A percentile compares a stretch with the other conserved stretches of the same genome.
phyloP scores from a whole-genome alignment of 2,113 vertebrate species.

The Porphyrio hochstetteri region DNA sequence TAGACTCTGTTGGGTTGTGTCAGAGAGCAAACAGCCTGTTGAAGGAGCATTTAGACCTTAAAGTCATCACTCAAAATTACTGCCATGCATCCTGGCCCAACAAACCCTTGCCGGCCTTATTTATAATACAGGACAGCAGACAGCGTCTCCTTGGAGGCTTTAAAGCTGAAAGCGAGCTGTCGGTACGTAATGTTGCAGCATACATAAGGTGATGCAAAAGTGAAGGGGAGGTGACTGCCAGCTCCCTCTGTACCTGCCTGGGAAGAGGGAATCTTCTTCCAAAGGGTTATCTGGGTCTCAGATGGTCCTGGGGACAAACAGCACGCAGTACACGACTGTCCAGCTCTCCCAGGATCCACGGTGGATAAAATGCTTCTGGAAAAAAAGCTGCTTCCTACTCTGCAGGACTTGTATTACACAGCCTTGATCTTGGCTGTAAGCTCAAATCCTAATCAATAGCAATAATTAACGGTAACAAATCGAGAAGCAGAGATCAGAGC shows the following conservation, averaged over 20 bases:
- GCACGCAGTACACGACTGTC: fast-evolving
- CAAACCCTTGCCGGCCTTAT: neutral
- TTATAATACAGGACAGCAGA: neutral
- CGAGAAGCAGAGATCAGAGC: neutral
- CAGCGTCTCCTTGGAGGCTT: neutral
- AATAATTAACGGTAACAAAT: neutral
- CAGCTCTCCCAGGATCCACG: neutral
- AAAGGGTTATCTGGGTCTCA: fast-evolving
- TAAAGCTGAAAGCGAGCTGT: neutral
- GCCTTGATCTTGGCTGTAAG: neutral
- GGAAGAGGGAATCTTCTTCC: neutral
- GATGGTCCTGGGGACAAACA: neutral
- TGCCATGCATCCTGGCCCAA: neutral
- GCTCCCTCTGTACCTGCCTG: neutral
- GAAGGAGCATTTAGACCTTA: neutral
- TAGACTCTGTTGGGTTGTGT: neutral
- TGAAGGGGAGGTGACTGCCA: fast-evolving
- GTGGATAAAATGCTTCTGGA: neutral
- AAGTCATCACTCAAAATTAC: neutral
- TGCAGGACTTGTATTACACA: neutral
- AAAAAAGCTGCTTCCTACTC: neutral
- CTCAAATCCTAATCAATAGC: neutral
- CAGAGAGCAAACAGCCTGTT: neutral
- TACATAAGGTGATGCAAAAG: fast-evolving
- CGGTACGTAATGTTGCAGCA: neutral